These are phyloP conservation scores for Datnioides undecimradiatus DNA, from an alignment of 2,113 vertebrate species.

Conservation along the genomic window DNA sequence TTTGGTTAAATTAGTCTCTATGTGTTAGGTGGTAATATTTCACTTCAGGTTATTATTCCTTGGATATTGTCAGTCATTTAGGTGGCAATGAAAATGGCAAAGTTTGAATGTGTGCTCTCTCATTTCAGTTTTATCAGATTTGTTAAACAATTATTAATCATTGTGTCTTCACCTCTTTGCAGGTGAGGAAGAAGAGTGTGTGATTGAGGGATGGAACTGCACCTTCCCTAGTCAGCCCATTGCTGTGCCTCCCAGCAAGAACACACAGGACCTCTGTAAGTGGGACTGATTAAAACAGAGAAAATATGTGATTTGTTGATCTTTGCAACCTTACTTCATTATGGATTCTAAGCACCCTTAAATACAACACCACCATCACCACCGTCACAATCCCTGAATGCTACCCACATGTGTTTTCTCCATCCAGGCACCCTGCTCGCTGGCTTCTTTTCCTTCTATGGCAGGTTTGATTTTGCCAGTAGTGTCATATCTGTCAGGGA, in stretches of 20 bases:
- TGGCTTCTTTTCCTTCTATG: constrained; percentile 90
- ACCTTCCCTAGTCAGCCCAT: constrained; percentile 88
- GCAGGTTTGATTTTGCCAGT: constrained; percentile 85
- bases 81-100: not conserved
- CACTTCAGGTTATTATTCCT: not conserved
- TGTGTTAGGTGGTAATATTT: not conserved
- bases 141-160: not conserved
- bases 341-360: not conserved
- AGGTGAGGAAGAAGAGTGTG: constrained; percentile 88
- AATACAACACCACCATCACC: not conserved
- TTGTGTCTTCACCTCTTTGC: not conserved
- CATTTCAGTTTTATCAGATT: not conserved
- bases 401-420: not conserved
- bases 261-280: constrained; percentile 89
- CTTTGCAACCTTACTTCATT: not conserved
- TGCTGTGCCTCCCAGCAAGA: constrained; percentile 84
- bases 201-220: constrained; percentile 92
- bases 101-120: not conserved
- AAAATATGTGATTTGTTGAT: not conserved
- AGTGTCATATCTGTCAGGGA: constrained; percentile 87
- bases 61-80: not conserved
- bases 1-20: not conserved
- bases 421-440: constrained; percentile 86
- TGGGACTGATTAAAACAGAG: constrained; percentile 18
- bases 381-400: not conserved